Base-by-base conservation (phyloP, 2,113 vertebrate species). In the Oryzias celebensis region DNA sequence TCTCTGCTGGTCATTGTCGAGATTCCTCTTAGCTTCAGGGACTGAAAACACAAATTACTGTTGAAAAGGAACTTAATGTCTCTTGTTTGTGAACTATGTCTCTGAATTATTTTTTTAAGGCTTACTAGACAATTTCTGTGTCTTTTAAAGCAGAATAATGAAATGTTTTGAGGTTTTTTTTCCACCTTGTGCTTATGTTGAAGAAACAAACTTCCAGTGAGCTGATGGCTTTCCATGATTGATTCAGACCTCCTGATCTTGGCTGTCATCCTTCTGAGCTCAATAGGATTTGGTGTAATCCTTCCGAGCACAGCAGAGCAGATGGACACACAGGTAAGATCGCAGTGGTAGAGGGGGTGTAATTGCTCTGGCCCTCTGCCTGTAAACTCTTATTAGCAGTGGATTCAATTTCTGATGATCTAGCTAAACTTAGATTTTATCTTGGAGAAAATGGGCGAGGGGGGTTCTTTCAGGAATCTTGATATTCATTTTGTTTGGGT, bases 211-310 rank as follows among this genome's bases (percentile, higher is more conserved):
- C 58, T 53, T 50, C 60, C 46, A 49, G 71, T 69, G 61, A 65
- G 36, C 45, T 65, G 46, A 41, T 47, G 66, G 70, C 76, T 85
- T 80, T 62, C 75, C 69, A 70, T 81, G 79, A 87, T 82, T 71
- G 79, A 74, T 83, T 83, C 73, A 63, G 77, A 71, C 81, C 74
- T 71, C 24, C 78, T 82, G 78, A 85, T 87, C 80, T 87, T 82
- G 82, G 77, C 76, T 73, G 62, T 73, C 58, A 31, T 72, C 81
- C 77, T 36, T 65, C 53, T 60, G 66, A 67, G 79, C 85, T 79
- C 87, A 88, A 85, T 82, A 77, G 88, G 85, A 88, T 88, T 88
- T 90, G 60, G 65, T 78, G 78, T 88, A 90, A 90, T 88, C 88
- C 88, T 68, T 46, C 63, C 53, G 82, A 87, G 85, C 80, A 75